phyloP scores from a whole-genome alignment of 2,113 vertebrate genomes.

The Burhinus oedicnemus region DNA sequence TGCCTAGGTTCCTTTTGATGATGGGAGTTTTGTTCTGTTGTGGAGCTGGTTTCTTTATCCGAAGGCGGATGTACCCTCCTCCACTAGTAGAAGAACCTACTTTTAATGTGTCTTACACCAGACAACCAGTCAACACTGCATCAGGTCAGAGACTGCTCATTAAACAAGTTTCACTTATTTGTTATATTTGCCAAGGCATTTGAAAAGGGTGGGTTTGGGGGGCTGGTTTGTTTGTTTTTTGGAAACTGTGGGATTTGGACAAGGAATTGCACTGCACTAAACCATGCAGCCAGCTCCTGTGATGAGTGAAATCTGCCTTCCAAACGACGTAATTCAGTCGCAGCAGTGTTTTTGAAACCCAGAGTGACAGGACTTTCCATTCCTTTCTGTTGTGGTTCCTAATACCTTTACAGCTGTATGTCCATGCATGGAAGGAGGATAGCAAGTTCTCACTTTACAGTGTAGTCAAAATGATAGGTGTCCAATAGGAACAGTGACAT shows the following conservation, averaged over 20 bases:
- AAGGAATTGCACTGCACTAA: neutral
- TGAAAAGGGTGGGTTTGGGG: neutral
- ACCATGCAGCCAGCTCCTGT: neutral
- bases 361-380: neutral
- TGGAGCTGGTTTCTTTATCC: constrained; percentile 94
- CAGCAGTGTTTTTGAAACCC: neutral
- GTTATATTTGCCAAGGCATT: neutral
- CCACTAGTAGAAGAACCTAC: constrained; percentile 89
- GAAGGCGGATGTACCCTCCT: constrained; percentile 92
- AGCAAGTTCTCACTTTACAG: neutral
- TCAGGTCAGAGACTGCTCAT: constrained; percentile 81
- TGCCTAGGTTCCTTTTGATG: constrained; percentile 93
- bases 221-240: neutral
- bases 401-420: neutral
- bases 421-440: neutral
- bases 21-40: constrained; percentile 98
- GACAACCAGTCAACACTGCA: constrained; percentile 82
- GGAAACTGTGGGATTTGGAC: neutral
- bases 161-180: neutral
- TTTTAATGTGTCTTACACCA: constrained; percentile 96
- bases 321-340: neutral
- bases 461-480: neutral
- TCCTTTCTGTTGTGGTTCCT: neutral
- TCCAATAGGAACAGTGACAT: neutral
- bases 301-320: neutral